Evolutionary conservation across 2,888 invertebrate species (phyloP), one percentile per base, ranked within the genome.

Genomic region (Pachycephus smyrnensis): DNA sequence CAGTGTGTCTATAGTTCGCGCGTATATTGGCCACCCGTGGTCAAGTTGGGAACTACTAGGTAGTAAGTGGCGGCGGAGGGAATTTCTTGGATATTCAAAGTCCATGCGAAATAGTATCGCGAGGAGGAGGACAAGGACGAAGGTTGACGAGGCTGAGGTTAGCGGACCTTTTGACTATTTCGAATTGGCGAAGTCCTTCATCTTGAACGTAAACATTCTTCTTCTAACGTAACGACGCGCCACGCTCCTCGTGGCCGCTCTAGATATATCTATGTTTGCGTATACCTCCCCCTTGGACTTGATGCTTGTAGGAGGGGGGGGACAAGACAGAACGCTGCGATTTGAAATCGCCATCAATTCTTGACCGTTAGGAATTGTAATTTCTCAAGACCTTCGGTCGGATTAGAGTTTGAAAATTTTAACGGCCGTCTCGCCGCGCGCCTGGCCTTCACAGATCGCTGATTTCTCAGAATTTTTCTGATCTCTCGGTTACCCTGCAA

Each of bases 401-500:
- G 1, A 55, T 23, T 23, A 23, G 82, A 81, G 83, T 84, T 85
- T 69, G 77, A 79, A 84, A 82, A 82, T 82, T 80, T 79, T 75
- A 74, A 69, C 77, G 69, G 68, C 40, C 35, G 76, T 69, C 77
- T 79, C 77, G 75, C 78, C 76, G 75, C 76, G 75, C 73, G 75
- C 77, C 74, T 82, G 83, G 78, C 80, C 78, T 84, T 81, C 79
- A 75, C 76, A 73, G 68, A 74, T 78, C 76, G 76, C 75, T 73
- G 82, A 32, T 84, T 81, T 85, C 81, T 80, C 35, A 79, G 82
- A 82, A 82, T 80, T 82, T 80, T 76, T 77, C 82, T 73, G 73
- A 36, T 36, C 75, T 75, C 73, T 76, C 76, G 23, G 76, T 78
- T 75, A 73, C 77, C 55, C 55, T 55, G 55, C 55, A 15, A 55